A percentile compares a stretch with the other conserved stretches of the same genome.
These are phyloP conservation scores for Entomobrya proxima DNA, from an alignment of 2,888 invertebrate genomes.

Conservation along the genomic window DNA sequence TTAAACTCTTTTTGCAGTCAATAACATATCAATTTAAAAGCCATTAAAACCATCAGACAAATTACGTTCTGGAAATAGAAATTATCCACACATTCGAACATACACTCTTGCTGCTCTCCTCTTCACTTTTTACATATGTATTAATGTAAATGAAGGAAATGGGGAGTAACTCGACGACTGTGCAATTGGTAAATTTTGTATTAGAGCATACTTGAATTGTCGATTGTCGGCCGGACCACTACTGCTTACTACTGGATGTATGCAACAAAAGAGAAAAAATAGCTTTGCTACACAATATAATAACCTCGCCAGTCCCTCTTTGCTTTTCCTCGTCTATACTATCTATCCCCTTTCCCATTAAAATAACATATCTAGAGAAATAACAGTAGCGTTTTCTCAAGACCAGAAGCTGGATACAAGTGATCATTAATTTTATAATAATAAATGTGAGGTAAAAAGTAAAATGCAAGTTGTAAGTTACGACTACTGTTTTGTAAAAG, in stretches of 20 bases:
- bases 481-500: background rate
- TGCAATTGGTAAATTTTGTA: constrained; percentile 39
- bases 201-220: background rate
- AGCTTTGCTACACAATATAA: background rate
- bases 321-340: background rate
- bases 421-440: constrained; percentile 64
- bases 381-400: constrained; percentile 42
- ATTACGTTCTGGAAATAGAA: constrained; percentile 61
- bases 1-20: constrained; percentile 59
- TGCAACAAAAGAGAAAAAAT: constrained; percentile 17
- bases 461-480: constrained; percentile 29
- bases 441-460: constrained; percentile 56
- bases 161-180: constrained; percentile 51
- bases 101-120: background rate
- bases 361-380: constrained; percentile 19
- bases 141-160: constrained; percentile 49
- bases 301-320: background rate
- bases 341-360: background rate
- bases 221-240: background rate
- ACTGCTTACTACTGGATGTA: constrained; percentile 37
- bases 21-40: constrained; percentile 66
- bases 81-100: constrained; percentile 44
- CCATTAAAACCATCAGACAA: constrained; percentile 68
- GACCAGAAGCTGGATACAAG: constrained; percentile 60
- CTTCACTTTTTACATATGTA: constrained; percentile 31